Evolutionary conservation across 2,797 vertebrate species (phyloP).

Genomic region (Austrolebias charrua): DNA sequence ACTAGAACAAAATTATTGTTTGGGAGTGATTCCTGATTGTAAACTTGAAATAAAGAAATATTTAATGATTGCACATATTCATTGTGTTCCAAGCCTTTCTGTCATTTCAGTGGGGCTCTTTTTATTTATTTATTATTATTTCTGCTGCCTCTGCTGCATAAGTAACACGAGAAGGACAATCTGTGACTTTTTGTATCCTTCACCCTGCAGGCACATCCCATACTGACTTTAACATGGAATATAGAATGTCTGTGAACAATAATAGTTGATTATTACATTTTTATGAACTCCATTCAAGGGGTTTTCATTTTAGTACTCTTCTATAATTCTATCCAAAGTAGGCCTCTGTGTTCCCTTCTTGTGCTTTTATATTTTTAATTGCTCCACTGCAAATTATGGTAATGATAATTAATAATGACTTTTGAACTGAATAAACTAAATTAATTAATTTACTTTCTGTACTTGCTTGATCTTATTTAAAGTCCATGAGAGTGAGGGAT

Average conservation of each 20-base stretch:
- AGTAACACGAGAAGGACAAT: neutral
- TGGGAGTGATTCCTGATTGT: neutral
- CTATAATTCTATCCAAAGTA: neutral
- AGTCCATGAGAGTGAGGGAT: no score
- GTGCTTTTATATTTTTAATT: conserved; percentile 8
- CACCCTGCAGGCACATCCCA: neutral
- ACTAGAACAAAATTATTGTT: neutral
- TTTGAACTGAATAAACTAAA: neutral
- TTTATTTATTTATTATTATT: no score
- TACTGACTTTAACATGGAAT: neutral
- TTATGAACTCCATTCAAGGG: neutral
- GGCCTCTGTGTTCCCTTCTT: conserved; percentile 1
- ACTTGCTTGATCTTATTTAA: no score
- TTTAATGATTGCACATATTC: neutral
- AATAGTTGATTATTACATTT: neutral
- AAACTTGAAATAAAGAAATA: neutral
- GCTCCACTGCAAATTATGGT: neutral
- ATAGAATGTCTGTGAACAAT: no score
- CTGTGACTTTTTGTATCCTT: neutral
- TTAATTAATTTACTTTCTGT: no score
- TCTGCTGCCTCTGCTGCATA: neutral
- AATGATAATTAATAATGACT: neutral
- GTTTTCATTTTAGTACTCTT: neutral
- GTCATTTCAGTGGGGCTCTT: neutral
- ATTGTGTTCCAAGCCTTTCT: no score